A percentile compares a stretch with the other conserved stretches of the same genome.
Conservation (phyloP, 1,140 invertebrate species). For the Saccostrea glomerata region DNA sequence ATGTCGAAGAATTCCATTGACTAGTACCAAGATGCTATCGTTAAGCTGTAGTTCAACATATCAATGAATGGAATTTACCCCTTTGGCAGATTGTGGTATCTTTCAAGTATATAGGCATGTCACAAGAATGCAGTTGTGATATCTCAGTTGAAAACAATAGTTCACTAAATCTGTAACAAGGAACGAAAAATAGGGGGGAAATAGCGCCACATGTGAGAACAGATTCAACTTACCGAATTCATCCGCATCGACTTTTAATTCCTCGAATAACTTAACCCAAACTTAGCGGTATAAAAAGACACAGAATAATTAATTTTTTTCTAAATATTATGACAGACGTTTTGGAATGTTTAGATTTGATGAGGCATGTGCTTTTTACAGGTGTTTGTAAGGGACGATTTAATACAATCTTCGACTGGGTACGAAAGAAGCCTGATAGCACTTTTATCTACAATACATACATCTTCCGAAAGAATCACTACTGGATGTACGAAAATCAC, state of each 20-base stretch:
- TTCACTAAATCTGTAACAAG: not conserved
- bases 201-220: not conserved
- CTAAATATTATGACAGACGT: conserved; percentile 34
- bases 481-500: conserved; percentile 81
- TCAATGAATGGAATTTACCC: conserved; percentile 23
- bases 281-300: not conserved
- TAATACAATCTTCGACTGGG: conserved; percentile 79
- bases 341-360: conserved; percentile 25
- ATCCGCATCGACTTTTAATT: conserved; percentile 19
- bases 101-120: conserved; percentile 17
- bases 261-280: conserved; percentile 7
- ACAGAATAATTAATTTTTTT: conserved; percentile 18
- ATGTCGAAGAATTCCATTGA: conserved; percentile 34
- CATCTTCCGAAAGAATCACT: conserved; percentile 79
- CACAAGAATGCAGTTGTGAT: conserved; percentile 22
- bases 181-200: not conserved
- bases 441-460: conserved; percentile 79
- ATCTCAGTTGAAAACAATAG: conserved; percentile 30
- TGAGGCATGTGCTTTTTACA: conserved; percentile 56
- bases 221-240: conserved; percentile 5
- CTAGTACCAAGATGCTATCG: not conserved
- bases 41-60: not conserved
- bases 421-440: conserved; percentile 75
- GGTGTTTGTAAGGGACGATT: conserved; percentile 79
- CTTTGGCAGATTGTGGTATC: conserved; percentile 18